Evolutionary conservation across 1,140 invertebrate species (phyloP).

Genomic region (Drosophila chauvacae): DNA sequence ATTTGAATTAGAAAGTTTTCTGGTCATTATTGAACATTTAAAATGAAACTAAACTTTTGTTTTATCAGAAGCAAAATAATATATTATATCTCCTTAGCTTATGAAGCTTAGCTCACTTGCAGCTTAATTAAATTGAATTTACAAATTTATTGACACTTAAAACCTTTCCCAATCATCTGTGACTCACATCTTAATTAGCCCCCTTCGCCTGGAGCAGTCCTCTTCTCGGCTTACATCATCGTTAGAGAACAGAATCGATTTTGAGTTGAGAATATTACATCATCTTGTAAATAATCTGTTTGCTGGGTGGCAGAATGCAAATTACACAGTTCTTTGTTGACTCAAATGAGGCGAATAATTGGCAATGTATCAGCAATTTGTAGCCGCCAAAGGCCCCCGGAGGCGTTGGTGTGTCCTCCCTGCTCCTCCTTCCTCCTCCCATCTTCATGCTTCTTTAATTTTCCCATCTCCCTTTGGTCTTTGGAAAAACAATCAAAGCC

Average conservation of each 20-base stretch:
- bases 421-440: background rate
- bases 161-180: background rate
- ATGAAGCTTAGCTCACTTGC: background rate
- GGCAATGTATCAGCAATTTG: slow-evolving; percentile 71
- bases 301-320: slow-evolving; percentile 40
- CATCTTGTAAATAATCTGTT: slow-evolving; percentile 64
- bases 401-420: background rate
- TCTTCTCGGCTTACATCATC: slow-evolving; percentile 34
- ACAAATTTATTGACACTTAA: background rate
- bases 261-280: slow-evolving; percentile 57
- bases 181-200: slow-evolving; percentile 39
- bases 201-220: slow-evolving; percentile 8
- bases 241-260: slow-evolving; percentile 33
- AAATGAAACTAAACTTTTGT: background rate
- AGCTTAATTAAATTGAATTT: slow-evolving; percentile 1
- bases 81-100: too few relatives aligned
- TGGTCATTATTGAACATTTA: too few relatives aligned
- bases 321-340: slow-evolving; percentile 50
- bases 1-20: background rate
- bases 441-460: slow-evolving; percentile 6
- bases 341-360: slow-evolving; percentile 64
- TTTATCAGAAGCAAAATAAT: too few relatives aligned
- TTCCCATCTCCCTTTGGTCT: slow-evolving; percentile 7
- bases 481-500: slow-evolving; percentile 43
- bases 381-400: slow-evolving; percentile 12